A percentile compares a stretch with the other conserved stretches of the same genome.
phyloP scores from a whole-genome alignment of 2,113 vertebrate species.

The Polypterus senegalus region DNA sequence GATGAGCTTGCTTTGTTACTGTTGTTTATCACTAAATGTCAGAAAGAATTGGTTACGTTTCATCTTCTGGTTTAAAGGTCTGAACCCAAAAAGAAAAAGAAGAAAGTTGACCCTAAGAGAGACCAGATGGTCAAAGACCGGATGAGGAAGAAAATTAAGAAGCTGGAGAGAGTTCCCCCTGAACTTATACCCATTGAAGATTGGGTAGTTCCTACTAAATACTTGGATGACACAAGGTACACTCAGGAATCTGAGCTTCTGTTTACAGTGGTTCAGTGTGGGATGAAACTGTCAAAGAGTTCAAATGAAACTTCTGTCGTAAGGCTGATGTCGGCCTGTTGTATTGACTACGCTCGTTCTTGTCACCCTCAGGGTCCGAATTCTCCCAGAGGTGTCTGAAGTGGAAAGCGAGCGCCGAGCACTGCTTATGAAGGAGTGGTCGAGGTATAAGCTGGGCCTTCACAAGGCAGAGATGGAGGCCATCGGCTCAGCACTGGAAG shows the following conservation, averaged over 20 bases:
- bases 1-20: slow-evolving; percentile 7
- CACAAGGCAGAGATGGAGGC: slow-evolving; percentile 53
- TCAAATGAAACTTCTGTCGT: too few species aligned
- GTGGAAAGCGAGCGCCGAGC: slow-evolving; percentile 72
- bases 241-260: too few species aligned
- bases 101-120: slow-evolving; percentile 70
- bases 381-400: slow-evolving; percentile 32
- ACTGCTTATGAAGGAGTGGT: slow-evolving; percentile 75
- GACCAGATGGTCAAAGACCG: slow-evolving; percentile 67
- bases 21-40: neutral
- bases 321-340: too few species aligned
- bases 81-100: slow-evolving; percentile 77
- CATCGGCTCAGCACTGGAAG: slow-evolving; percentile 46
- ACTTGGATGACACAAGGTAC: slow-evolving; percentile 64
- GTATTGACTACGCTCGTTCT: neutral
- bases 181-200: slow-evolving; percentile 90
- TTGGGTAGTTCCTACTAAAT: slow-evolving; percentile 54
- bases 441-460: slow-evolving; percentile 62
- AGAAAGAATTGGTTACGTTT: too few species aligned
- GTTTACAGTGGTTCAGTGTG: neutral
- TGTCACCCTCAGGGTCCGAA: slow-evolving; percentile 47
- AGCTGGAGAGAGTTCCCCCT: slow-evolving; percentile 68
- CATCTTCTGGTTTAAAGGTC: slow-evolving; percentile 45
- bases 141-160: slow-evolving; percentile 74
- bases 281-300: too few species aligned